These are phyloP conservation scores for Trichonephila inaurata DNA, from an alignment of 1,140 invertebrate genomes.

Conservation along the genomic window DNA sequence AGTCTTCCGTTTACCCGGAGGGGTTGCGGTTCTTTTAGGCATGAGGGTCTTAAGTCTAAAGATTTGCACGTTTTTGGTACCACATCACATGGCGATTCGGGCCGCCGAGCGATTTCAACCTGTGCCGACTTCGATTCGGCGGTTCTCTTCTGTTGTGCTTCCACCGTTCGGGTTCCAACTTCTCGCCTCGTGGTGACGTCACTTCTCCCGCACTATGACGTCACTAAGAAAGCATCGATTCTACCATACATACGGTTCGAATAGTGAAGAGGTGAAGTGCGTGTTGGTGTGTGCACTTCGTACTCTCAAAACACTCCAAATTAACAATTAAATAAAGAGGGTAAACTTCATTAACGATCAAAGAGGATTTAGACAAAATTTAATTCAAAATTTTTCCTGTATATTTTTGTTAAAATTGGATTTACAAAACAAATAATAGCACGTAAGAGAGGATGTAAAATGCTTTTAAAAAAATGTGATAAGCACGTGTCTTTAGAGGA, in stretches of 20 bases:
- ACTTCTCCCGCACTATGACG: slow-evolving; percentile 52
- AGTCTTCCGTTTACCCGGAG: slow-evolving; percentile 9
- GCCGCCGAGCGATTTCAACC: background rate
- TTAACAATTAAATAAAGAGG: no score
- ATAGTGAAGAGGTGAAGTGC: background rate
- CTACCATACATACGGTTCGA: background rate
- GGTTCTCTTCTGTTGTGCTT: slow-evolving; percentile 18
- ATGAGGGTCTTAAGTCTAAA: background rate
- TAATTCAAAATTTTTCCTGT: no score
- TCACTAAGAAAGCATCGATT: slow-evolving; percentile 37
- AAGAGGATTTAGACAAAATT: no score
- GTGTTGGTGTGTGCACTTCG: background rate
- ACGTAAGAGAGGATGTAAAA: no score
- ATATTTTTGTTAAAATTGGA: no score
- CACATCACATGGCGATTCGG: slow-evolving; percentile 15
- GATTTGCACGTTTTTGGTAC: slow-evolving; percentile 16
- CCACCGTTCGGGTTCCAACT: background rate
- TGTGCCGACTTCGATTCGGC: slow-evolving; percentile 18
- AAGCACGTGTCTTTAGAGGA: no score
- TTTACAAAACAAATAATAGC: no score
- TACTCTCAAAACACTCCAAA: no score
- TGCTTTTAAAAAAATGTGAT: no score
- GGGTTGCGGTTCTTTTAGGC: slow-evolving; percentile 17
- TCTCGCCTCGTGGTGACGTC: slow-evolving; percentile 3
- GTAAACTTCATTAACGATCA: no score